Evolutionary conservation across 2,113 vertebrate genomes (phyloP).

Genomic region (Scophthalmus maximus): DNA sequence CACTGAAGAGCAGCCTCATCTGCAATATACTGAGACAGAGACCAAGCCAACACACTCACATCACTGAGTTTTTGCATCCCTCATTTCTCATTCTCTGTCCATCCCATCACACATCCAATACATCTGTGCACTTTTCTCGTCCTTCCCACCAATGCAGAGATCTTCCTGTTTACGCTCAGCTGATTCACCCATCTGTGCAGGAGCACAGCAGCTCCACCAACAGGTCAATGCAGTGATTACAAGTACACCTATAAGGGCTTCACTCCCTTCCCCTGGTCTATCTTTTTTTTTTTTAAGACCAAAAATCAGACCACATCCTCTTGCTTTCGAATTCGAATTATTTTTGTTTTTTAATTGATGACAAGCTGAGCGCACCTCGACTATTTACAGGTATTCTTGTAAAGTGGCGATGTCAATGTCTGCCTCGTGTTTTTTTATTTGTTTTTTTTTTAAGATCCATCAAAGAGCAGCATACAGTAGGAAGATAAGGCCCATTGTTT

Average conservation of each 20-base stretch:
- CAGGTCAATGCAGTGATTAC: constrained; percentile 37
- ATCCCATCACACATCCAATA: neutral
- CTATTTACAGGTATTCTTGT: neutral
- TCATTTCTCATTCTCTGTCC: neutral
- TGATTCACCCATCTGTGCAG: constrained; percentile 52
- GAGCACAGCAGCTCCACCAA: constrained; percentile 58
- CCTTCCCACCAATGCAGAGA: constrained; percentile 64
- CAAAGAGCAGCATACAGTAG: neutral
- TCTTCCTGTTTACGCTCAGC: constrained; percentile 60
- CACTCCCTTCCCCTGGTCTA: neutral
- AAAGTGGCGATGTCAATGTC: neutral
- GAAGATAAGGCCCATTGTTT: constrained; percentile 24
- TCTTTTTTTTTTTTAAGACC: no score
- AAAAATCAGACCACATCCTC: neutral
- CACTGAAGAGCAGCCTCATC: neutral
- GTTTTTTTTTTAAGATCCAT: neutral
- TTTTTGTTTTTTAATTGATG: neutral
- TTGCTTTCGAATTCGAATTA: neutral
- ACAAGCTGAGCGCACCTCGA: neutral
- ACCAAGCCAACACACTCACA: neutral
- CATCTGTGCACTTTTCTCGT: constrained; percentile 64
- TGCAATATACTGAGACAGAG: neutral
- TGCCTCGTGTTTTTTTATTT: neutral
- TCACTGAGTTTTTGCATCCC: neutral
- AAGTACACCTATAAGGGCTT: constrained; percentile 6